phyloP scores from a whole-genome alignment of 1,140 invertebrate species.

The Cepaea nemoralis region DNA sequence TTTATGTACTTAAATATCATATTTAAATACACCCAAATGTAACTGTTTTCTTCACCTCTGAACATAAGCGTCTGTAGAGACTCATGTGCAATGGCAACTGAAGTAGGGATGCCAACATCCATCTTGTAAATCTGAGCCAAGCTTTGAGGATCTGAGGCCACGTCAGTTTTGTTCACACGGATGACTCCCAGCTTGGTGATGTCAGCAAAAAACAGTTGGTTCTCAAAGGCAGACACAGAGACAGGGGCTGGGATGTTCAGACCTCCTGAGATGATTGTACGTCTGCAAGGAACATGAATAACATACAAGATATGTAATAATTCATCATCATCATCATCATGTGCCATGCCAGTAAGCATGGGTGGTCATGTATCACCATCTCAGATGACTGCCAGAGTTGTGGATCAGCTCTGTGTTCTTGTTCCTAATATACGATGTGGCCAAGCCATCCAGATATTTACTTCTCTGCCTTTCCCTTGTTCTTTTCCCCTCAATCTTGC shows the following conservation, averaged over 20 bases:
- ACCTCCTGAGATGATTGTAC: slow-evolving; percentile 75
- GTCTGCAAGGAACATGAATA: slow-evolving; percentile 53
- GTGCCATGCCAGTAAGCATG: too few relatives aligned
- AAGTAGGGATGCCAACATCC: slow-evolving; percentile 69
- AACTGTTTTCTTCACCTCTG: slow-evolving; percentile 46
- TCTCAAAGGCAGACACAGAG: slow-evolving; percentile 88
- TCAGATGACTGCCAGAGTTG: too few relatives aligned
- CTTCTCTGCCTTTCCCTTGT: too few relatives aligned
- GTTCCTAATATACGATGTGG: too few relatives aligned
- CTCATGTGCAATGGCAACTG: slow-evolving; percentile 48
- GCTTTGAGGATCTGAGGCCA: slow-evolving; percentile 73
- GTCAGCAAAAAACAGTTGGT: slow-evolving; percentile 94
- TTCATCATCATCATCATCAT: neutral
- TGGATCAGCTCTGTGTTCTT: too few relatives aligned
- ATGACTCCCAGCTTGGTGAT: slow-evolving; percentile 94
- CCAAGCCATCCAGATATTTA: too few relatives aligned
- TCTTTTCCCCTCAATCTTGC: too few relatives aligned
- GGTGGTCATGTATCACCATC: too few relatives aligned
- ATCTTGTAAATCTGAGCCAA: slow-evolving; percentile 84
- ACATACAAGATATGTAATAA: neutral
- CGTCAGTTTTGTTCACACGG: slow-evolving; percentile 89
- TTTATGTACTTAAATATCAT: too few relatives aligned
- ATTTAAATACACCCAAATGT: too few relatives aligned
- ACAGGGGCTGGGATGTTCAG: slow-evolving; percentile 87
- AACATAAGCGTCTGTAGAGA: slow-evolving; percentile 39